Evolutionary conservation across 2,888 invertebrate genomes (phyloP), one percentile per base, ranked within the genome.

Genomic region (Drymonia ruficornis): DNA sequence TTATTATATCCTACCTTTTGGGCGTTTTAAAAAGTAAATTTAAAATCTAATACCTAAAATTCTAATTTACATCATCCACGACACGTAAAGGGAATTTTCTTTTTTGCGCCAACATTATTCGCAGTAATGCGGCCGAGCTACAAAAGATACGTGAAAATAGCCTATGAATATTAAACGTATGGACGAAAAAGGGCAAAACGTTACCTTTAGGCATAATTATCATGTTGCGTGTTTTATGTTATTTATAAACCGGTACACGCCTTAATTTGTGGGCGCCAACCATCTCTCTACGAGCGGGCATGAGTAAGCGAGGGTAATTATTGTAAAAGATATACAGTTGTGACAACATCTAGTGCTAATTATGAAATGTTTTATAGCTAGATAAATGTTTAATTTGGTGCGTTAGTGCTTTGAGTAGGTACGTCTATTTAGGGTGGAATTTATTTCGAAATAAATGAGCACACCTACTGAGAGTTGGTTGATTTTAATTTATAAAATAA

Each of bases 101-200:
- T 15, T 11, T 19, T 19, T 19, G 3, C 7, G 18, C 16, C 18
- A 15, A 42, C 15, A 15, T 31, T 42, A 42, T 42, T 19, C 16
- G 28, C 11, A 13, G 8, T 51, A 53, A 55, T 54, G 58, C 45
- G 54, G 50, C 28, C 23, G 43, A 46, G 38, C 18, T 47, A 63
- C 59, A 56, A 63, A 63, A 66, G 57, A 61, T 49, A 61, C 56
- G 59, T 59, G 59, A 61, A 53, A 66, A 63, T 61, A 66, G 57
- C 56, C 63, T 61, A 66, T 68, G 67, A 61, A 68, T 70, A 66
- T 66, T 66, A 63, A 67, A 63, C 49, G 59, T 53, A 57, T 53
- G 70, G 53, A 51, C 51, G 47, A 59, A 61, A 63, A 58, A 51
- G 64, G 61, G 59, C 47, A 63, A 66, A 63, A 59, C 51, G 52